phyloP scores from a whole-genome alignment of 2,797 vertebrate species.

The Margarornis squamiger region DNA sequence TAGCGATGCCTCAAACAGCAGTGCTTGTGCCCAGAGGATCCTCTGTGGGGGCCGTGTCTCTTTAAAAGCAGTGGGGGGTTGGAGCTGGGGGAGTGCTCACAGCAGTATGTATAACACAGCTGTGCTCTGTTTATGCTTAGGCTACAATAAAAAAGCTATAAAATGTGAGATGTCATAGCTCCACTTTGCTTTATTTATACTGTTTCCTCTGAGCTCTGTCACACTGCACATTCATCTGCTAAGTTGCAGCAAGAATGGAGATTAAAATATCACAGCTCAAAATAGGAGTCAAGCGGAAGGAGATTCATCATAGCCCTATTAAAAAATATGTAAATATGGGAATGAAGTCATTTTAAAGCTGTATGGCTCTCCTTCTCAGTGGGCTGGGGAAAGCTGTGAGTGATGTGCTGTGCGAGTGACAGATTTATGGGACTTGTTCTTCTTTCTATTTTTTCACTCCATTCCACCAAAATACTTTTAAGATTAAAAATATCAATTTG shows the following conservation, averaged over 20 bases:
- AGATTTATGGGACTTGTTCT: constrained; percentile 48
- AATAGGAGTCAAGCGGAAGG: constrained; percentile 84
- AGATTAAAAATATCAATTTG: constrained; percentile 71
- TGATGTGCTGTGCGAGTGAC: constrained; percentile 52
- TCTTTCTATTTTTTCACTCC: constrained; percentile 60
- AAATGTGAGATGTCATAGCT: constrained; percentile 84
- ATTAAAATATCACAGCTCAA: constrained; percentile 86
- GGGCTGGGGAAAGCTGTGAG: constrained; percentile 59
- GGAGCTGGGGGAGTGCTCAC: constrained; percentile 67
- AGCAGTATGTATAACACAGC: constrained; percentile 84
- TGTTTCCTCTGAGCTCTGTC: constrained; percentile 82
- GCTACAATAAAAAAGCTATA: constrained; percentile 85
- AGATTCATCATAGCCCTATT: constrained; percentile 84
- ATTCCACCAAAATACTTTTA: constrained; percentile 67
- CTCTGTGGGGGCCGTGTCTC: constrained; percentile 50
- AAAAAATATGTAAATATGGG: constrained; percentile 83
- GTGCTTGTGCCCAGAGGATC: background rate
- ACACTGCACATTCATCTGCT: constrained; percentile 82
- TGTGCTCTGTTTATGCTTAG: constrained; percentile 84
- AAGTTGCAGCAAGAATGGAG: constrained; percentile 81
- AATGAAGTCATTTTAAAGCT: constrained; percentile 80
- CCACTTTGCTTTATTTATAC: constrained; percentile 86
- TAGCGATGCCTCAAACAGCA: background rate
- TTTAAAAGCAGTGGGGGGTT: constrained; percentile 74
- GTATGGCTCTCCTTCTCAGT: constrained; percentile 57